These are phyloP conservation scores for Campopleginae sp. DNA, from an alignment of 2,888 invertebrate genomes.

Conservation along the genomic window DNA sequence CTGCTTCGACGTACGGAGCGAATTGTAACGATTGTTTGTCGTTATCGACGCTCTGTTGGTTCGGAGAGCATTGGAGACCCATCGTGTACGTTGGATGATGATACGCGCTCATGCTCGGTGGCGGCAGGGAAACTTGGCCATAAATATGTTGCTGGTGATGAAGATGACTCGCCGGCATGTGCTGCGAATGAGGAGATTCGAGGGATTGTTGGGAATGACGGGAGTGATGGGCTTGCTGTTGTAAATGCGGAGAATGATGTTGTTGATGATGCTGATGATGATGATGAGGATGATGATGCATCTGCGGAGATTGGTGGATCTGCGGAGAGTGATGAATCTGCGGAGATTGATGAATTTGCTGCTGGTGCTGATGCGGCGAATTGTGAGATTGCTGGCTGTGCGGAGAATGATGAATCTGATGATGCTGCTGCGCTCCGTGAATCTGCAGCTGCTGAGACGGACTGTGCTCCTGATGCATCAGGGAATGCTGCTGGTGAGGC, in stretches of 20 bases:
- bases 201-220: constrained; percentile 85
- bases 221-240: constrained; percentile 82
- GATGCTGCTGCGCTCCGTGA: constrained; percentile 72
- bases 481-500: constrained; percentile 81
- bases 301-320: constrained; percentile 69
- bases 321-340: constrained; percentile 81
- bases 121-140: constrained; percentile 66
- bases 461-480: constrained; percentile 79
- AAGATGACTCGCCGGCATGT: constrained; percentile 85
- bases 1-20: constrained; percentile 75
- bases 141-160: constrained; percentile 76
- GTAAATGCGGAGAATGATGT: constrained; percentile 72
- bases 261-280: constrained; percentile 70
- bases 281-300: constrained; percentile 80
- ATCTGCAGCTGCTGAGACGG: constrained; percentile 70
- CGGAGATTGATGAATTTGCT: constrained; percentile 76
- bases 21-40: constrained; percentile 78
- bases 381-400: constrained; percentile 82
- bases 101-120: constrained; percentile 74
- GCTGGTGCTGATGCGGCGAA: constrained; percentile 79
- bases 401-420: constrained; percentile 67
- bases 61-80: constrained; percentile 68
- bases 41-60: constrained; percentile 72
- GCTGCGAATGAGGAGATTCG: constrained; percentile 82
- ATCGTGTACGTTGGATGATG: constrained; percentile 74